Evolutionary conservation across 1,140 invertebrate genomes (phyloP).

Genomic region (Solenopsis fugax): DNA sequence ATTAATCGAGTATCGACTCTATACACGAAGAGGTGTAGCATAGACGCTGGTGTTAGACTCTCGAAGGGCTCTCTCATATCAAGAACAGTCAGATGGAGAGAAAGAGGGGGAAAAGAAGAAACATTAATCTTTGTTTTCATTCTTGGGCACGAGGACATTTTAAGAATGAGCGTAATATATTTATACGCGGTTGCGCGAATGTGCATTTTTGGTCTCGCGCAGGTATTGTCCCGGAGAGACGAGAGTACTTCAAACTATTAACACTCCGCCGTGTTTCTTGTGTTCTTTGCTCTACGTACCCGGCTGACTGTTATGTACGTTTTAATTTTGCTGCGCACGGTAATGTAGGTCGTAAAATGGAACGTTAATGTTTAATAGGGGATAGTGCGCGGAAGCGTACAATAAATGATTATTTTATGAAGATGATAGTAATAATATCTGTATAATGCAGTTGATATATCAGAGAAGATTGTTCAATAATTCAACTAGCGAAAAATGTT

Average conservation of each 20-base stretch:
- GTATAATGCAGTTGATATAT: constrained; percentile 27
- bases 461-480: constrained; percentile 18
- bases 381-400: not conserved
- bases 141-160: constrained; percentile 22
- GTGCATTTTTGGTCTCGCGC: constrained; percentile 33
- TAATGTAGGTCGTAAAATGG: constrained; percentile 24
- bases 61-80: not conserved
- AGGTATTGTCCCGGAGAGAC: constrained; percentile 31
- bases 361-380: constrained; percentile 42
- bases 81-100: not conserved
- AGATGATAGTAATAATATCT: constrained; percentile 13
- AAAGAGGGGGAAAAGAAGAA: not conserved
- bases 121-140: constrained; percentile 39
- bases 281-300: constrained; percentile 12
- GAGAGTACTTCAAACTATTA: constrained; percentile 50
- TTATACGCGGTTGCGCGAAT: constrained; percentile 28
- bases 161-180: constrained; percentile 39
- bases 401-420: constrained; percentile 54
- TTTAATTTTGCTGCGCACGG: constrained; percentile 37
- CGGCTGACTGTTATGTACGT: constrained; percentile 24
- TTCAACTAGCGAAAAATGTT: not conserved
- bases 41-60: not conserved
- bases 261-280: constrained; percentile 15
- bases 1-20: constrained; percentile 21
- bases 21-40: constrained; percentile 9